Percentiles rank a stretch among this genome's conserved stretches.
Evolutionary conservation across 2,113 vertebrate species (phyloP).

Genomic region (Phyllostomus discolor): DNA sequence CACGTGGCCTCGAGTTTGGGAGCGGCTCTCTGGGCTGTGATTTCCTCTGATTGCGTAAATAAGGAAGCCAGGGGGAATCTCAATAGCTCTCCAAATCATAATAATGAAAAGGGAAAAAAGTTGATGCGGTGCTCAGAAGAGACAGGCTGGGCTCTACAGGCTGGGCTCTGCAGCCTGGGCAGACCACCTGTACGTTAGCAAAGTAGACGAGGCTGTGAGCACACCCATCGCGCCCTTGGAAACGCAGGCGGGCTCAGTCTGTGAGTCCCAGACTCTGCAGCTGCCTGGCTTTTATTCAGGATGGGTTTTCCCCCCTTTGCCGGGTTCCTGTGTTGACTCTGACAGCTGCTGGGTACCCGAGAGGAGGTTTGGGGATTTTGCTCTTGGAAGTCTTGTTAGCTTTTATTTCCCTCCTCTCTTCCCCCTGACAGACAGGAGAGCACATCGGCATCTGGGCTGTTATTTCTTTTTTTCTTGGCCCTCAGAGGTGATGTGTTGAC

Average conservation of each 20-base stretch:
- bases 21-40: slow-evolving; percentile 57
- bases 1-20: slow-evolving; percentile 69
- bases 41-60: slow-evolving; percentile 70
- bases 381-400: slow-evolving; percentile 43
- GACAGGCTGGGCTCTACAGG: neutral
- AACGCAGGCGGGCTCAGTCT: neutral
- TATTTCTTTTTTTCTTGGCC: slow-evolving; percentile 30
- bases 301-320: neutral
- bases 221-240: neutral
- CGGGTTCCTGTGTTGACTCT: slow-evolving; percentile 31
- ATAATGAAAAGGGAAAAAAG: neutral
- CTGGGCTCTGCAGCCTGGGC: neutral
- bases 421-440: neutral
- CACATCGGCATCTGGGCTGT: neutral
- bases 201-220: neutral
- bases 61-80: slow-evolving; percentile 54
- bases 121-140: neutral
- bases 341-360: slow-evolving; percentile 32
- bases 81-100: slow-evolving; percentile 52
- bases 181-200: neutral
- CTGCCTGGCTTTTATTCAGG: neutral
- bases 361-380: slow-evolving; percentile 27
- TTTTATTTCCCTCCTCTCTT: slow-evolving; percentile 30
- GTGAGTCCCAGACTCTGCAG: neutral
- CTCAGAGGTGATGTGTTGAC: neutral